Evolutionary conservation across 2,888 invertebrate genomes (phyloP), one percentile per base, ranked within the genome.

Genomic region (Agrotis segetum): DNA sequence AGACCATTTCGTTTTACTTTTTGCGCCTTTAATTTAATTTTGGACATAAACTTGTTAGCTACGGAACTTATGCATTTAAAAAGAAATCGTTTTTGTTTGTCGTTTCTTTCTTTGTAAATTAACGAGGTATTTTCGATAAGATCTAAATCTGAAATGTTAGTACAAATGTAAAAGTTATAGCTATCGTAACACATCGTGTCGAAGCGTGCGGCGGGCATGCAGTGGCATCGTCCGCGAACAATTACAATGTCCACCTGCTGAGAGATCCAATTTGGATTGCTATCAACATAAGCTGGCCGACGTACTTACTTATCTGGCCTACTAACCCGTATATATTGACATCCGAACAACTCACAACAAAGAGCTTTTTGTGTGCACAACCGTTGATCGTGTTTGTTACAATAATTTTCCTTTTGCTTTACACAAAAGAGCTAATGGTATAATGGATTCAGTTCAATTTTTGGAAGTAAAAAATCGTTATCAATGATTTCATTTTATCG

Each of bases 211-310:
- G 61, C 46, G 68, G 52, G 9, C 60, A 53, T 77, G 78, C 62
- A 73, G 76, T 71, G 73, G 71, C 67, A 73, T 61, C 71, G 67
- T 74, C 73, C 53, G 55, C 67, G 83, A 87, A 80, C 85, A 85
- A 87, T 90, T 88, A 92, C 90, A 90, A 89, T 88, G 89, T 88
- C 79, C 91, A 92, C 94, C 92, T 89, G 94, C 93, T 91, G 93
- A 78, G 92, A 91, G 91, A 92, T 93, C 90, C 90, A 93, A 93
- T 92, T 94, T 92, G 88, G 93, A 94, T 95, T 92, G 90, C 87
- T 90, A 92, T 92, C 77, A 50, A 81, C 91, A 88, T 88, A 90
- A 90, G 88, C 86, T 87, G 80, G 76, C 84, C 74, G 84, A 90
- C 90, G 91, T 87, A 83, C 86, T 84, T 82, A 88, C 85, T 87